Evolutionary conservation across 2,797 vertebrate species (phyloP).

Genomic region (Rhinichthys osculus): DNA sequence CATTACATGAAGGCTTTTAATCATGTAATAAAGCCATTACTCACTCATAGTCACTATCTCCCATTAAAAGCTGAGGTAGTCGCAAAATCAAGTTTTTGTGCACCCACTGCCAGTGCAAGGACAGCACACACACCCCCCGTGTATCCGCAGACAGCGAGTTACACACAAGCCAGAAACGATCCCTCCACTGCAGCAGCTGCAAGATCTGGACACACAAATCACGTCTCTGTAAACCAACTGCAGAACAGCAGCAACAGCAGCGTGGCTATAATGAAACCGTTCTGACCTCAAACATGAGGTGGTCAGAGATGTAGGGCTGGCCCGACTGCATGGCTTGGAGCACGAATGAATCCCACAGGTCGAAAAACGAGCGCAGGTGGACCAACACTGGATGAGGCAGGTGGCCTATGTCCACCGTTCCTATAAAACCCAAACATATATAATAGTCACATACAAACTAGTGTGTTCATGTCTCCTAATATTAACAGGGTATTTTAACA

Average conservation of each 20-base stretch:
- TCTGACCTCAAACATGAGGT: slow-evolving; percentile 82
- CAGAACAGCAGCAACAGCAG: background rate
- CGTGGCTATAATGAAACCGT: background rate
- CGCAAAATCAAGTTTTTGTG: slow-evolving; percentile 87
- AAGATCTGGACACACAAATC: slow-evolving; percentile 69
- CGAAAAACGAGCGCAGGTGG: slow-evolving; percentile 91
- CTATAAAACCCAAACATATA: slow-evolving; percentile 68
- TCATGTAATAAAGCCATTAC: slow-evolving; percentile 34
- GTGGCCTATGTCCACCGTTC: slow-evolving; percentile 85
- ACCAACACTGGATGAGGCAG: slow-evolving; percentile 90
- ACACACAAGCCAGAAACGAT: slow-evolving; percentile 89
- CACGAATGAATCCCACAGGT: slow-evolving; percentile 86
- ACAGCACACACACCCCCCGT: slow-evolving; percentile 85
- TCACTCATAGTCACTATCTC: slow-evolving; percentile 85
- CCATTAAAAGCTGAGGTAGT: slow-evolving; percentile 85
- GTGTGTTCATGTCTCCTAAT: background rate
- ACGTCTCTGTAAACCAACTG: background rate
- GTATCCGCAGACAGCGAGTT: slow-evolving; percentile 83
- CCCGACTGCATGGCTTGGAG: slow-evolving; percentile 86
- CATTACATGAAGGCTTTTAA: background rate
- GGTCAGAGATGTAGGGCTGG: slow-evolving; percentile 85
- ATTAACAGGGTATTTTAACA: background rate
- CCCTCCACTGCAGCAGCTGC: slow-evolving; percentile 85
- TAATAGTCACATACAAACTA: too few species aligned
- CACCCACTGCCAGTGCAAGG: slow-evolving; percentile 98